Evolutionary conservation across 2,888 invertebrate genomes (phyloP).

Genomic region (Eueremaeus valkanovi): DNA sequence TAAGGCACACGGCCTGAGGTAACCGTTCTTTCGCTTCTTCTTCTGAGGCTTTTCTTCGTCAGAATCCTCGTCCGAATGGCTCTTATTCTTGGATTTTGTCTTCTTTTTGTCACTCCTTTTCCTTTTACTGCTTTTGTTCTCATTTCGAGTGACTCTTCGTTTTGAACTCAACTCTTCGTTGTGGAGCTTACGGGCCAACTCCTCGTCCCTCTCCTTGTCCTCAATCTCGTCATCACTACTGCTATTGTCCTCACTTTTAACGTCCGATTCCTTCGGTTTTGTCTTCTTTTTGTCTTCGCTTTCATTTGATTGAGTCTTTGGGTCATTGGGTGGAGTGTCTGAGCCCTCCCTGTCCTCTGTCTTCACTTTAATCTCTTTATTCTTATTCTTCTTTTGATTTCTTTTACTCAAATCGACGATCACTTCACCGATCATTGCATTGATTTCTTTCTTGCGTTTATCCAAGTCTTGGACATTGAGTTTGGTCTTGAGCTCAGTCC

Average conservation of each 20-base stretch:
- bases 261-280: constrained; percentile 37
- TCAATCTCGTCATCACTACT: background rate
- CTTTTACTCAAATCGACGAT: constrained; percentile 48
- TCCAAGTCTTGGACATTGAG: constrained; percentile 69
- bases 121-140: constrained; percentile 4
- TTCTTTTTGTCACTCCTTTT: background rate
- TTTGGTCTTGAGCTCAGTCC: constrained; percentile 76
- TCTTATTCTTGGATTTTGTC: constrained; percentile 35
- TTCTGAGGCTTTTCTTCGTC: constrained; percentile 35
- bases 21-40: constrained; percentile 57
- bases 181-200: constrained; percentile 35
- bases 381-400: constrained; percentile 47
- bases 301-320: background rate
- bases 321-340: background rate
- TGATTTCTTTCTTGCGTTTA: constrained; percentile 75
- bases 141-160: constrained; percentile 16
- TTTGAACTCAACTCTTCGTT: constrained; percentile 1
- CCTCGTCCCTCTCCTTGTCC: constrained; percentile 40
- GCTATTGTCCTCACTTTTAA: background rate
- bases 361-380: constrained; percentile 45
- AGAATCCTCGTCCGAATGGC: constrained; percentile 11
- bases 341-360: background rate
- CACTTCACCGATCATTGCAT: constrained; percentile 77
- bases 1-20: constrained; percentile 75
- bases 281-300: background rate